Evolutionary conservation across 2,113 vertebrate genomes (phyloP).

Genomic region (Leucoraja erinaceus): DNA sequence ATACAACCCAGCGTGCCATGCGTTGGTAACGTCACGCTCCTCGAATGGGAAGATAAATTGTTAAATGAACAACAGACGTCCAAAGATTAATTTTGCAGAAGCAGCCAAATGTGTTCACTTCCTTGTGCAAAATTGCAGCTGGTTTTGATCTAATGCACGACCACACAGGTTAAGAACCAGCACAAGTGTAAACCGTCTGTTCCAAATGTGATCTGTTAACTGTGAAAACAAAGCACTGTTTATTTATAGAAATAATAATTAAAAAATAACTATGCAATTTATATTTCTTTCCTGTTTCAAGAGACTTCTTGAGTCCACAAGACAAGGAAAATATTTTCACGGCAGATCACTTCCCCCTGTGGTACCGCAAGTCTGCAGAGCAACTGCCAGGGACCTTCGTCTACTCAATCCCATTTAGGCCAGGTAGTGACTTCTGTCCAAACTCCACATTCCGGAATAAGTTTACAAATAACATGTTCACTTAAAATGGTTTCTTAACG

Average conservation of each 20-base stretch:
- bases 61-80: not conserved
- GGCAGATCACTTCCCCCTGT: slow-evolving; percentile 92
- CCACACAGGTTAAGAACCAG: not conserved
- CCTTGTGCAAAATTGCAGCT: not conserved
- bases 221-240: not conserved
- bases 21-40: not conserved
- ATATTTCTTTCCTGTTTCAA: slow-evolving; percentile 62
- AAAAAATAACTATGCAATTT: not conserved
- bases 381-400: slow-evolving; percentile 93
- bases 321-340: slow-evolving; percentile 96
- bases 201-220: not conserved
- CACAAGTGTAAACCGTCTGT: not conserved
- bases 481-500: not conserved
- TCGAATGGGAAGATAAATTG: not conserved
- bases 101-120: not conserved
- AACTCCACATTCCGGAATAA: not conserved
- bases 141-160: not conserved
- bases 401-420: slow-evolving; percentile 88
- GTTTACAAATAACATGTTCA: not conserved
- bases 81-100: not conserved
- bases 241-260: not conserved
- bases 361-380: slow-evolving; percentile 94
- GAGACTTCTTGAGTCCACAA: slow-evolving; percentile 92
- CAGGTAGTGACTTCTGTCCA: slow-evolving; percentile 57
- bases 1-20: not conserved